Evolutionary conservation across 2,888 invertebrate species (phyloP).

Genomic region (Tetramorium bicarinatum): DNA sequence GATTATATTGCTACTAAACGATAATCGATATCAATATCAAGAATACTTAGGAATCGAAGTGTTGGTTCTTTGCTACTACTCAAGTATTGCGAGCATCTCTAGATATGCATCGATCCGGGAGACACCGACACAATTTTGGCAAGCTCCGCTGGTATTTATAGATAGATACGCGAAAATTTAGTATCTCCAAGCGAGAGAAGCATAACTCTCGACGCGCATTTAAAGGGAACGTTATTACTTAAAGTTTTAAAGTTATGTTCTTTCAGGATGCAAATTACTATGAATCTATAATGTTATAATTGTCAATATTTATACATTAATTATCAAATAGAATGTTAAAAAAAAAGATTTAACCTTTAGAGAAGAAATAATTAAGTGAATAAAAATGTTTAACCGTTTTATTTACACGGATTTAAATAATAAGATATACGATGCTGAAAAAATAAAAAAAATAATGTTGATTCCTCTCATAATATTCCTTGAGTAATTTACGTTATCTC

Average conservation of each 20-base stretch:
- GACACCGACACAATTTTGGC: constrained; percentile 51
- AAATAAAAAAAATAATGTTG: too few species aligned
- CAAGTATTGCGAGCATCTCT: constrained; percentile 24
- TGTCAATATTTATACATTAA: neutral
- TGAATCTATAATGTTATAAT: neutral
- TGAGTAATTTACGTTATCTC: neutral
- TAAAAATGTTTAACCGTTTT: neutral
- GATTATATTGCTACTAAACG: neutral
- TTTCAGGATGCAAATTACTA: neutral
- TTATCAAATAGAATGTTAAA: neutral
- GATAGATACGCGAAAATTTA: constrained; percentile 51
- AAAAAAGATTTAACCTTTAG: neutral
- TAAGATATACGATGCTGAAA: too few species aligned
- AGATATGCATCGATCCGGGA: constrained; percentile 49
- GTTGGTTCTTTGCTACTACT: constrained; percentile 16
- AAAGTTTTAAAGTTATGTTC: neutral
- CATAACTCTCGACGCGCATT: neutral
- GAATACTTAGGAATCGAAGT: constrained; percentile 17
- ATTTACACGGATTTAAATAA: too few species aligned
- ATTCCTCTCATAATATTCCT: too few species aligned
- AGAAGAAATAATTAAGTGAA: neutral
- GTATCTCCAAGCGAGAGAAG: constrained; percentile 34
- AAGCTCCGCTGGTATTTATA: constrained; percentile 53
- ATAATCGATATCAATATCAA: constrained; percentile 7
- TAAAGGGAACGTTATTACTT: neutral